Evolutionary conservation across 2,113 vertebrate species (phyloP).

Genomic region (Gnathonemus longibarbis): DNA sequence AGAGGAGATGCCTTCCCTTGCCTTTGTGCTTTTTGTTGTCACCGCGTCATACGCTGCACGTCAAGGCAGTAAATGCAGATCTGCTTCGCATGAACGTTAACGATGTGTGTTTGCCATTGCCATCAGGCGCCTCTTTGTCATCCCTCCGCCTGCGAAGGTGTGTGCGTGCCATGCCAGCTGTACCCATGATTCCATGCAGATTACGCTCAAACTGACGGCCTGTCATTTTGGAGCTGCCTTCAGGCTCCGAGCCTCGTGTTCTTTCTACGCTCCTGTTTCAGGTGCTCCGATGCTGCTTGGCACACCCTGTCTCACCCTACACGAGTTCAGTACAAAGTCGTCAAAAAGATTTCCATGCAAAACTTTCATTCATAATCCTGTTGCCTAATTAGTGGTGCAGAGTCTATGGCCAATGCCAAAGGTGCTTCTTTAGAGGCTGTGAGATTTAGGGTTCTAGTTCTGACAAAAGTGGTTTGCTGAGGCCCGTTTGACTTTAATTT

Average conservation of each 20-base stretch:
- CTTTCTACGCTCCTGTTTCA: background rate
- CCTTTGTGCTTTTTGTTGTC: background rate
- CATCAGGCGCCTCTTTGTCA: background rate
- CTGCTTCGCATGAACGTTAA: background rate
- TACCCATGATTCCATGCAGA: background rate
- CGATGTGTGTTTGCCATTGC: background rate
- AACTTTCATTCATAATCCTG: background rate
- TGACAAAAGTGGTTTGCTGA: background rate
- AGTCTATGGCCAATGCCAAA: background rate
- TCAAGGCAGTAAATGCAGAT: background rate
- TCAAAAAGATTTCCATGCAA: background rate
- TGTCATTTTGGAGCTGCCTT: background rate
- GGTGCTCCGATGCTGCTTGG: background rate
- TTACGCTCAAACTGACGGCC: background rate
- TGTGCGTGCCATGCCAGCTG: background rate
- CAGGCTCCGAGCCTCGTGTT: background rate
- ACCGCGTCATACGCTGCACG: background rate
- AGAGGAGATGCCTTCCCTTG: background rate
- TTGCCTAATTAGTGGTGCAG: background rate
- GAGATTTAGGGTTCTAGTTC: background rate
- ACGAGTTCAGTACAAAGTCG: background rate
- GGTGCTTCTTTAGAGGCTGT: background rate
- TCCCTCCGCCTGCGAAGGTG: background rate
- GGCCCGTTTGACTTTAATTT: background rate
- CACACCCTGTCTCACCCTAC: background rate